Conservation (phyloP, 2,888 invertebrate species). For the Temnothorax unifasciatus region DNA sequence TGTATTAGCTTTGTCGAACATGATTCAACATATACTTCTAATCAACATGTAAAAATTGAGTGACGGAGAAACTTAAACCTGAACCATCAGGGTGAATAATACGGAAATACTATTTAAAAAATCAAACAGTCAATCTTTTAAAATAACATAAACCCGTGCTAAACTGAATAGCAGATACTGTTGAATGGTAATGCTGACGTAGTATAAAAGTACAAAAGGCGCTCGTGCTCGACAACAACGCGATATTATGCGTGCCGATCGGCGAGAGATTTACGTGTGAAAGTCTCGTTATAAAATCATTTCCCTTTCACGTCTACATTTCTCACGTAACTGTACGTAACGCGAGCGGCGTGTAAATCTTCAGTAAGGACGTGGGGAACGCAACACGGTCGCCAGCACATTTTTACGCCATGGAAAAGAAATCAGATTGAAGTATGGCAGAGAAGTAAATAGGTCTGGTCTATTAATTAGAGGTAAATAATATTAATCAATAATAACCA, state of each 20-base stretch:
- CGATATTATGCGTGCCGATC: constrained; percentile 32
- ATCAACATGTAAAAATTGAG: background rate
- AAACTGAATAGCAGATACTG: constrained; percentile 1
- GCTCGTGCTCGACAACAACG: constrained; percentile 14
- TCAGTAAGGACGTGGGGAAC: constrained; percentile 7
- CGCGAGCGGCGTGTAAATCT: constrained; percentile 11
- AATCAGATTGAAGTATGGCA: constrained; percentile 5
- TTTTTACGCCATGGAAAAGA: background rate
- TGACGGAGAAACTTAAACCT: background rate
- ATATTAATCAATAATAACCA: constrained; percentile 20
- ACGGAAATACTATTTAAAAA: background rate
- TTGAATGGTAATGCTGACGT: constrained; percentile 16
- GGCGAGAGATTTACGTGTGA: constrained; percentile 26
- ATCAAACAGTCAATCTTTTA: background rate
- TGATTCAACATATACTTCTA: background rate
- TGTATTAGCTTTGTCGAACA: background rate
- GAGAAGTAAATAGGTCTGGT: background rate
- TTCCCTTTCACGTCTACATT: constrained; percentile 49
- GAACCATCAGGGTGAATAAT: background rate
- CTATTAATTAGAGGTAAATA: constrained; percentile 15
- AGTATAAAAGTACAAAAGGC: constrained; percentile 56
- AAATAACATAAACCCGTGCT: background rate
- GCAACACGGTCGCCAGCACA: background rate
- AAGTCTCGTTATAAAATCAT: constrained; percentile 36
- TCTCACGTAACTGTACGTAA: constrained; percentile 43